Percentiles rank a stretch among this genome's conserved stretches.
These are phyloP conservation scores for Sebastes diaconus DNA, from an alignment of 2,797 vertebrate genomes.

Conservation along the genomic window DNA sequence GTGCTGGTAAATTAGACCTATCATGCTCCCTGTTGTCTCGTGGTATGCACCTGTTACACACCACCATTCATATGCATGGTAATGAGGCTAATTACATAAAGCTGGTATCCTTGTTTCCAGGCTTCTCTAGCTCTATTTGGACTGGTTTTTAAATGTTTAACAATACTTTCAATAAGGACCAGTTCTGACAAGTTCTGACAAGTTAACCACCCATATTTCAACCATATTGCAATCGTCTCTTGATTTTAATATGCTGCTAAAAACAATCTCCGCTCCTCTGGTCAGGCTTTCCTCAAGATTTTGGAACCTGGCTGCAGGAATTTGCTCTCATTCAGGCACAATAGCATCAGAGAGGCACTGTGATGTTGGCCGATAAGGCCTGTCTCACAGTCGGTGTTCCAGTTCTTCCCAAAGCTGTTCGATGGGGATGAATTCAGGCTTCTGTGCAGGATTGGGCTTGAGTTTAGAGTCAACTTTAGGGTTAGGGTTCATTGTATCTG, in stretches of 20 bases:
- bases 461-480: background rate
- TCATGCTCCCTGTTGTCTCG: conserved; percentile 22
- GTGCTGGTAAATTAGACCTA: conserved; percentile 44
- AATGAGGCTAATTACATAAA: background rate
- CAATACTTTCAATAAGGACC: background rate
- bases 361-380: background rate
- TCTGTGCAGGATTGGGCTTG: background rate
- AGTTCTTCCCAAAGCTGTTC: background rate
- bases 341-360: background rate
- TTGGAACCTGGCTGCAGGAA: too few relatives aligned
- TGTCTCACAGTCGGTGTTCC: background rate
- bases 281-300: too few relatives aligned
- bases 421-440: background rate
- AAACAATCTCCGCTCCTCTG: background rate
- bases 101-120: background rate
- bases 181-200: background rate
- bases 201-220: background rate
- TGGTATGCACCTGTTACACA: conserved; percentile 30
- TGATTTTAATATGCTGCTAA: background rate
- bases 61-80: background rate
- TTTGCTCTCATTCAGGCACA: too few relatives aligned
- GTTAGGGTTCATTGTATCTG: background rate
- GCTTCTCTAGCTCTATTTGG: background rate
- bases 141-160: background rate
- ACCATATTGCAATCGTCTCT: background rate